These are phyloP conservation scores for Bradypodion pumilum DNA, from an alignment of 2,797 vertebrate species.

Conservation along the genomic window DNA sequence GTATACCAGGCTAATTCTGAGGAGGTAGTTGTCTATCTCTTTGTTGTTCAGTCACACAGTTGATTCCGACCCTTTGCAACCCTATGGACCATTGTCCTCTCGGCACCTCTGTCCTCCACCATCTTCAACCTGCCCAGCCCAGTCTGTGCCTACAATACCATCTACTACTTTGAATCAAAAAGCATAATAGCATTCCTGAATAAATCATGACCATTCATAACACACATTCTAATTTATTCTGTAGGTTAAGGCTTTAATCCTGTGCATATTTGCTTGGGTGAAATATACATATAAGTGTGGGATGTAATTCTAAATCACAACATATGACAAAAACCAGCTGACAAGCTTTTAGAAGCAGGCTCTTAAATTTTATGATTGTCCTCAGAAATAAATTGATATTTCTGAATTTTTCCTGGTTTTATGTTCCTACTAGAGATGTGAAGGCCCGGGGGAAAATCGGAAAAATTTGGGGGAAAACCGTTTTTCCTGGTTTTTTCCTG, in stretches of 20 bases:
- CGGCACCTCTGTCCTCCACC: too few species aligned
- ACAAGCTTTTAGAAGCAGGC: constrained; percentile 30
- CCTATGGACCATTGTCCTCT: too few species aligned
- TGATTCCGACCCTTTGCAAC: too few species aligned
- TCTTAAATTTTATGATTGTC: constrained; percentile 9
- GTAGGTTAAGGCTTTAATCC: neutral
- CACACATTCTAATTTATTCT: neutral
- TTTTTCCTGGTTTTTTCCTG: too few species aligned
- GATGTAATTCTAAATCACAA: constrained; percentile 1
- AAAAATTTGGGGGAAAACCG: too few species aligned
- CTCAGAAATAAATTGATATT: constrained; percentile 16
- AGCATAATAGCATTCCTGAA: neutral
- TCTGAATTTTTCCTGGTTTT: constrained; percentile 23
- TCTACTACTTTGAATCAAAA: constrained; percentile 14
- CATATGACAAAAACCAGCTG: constrained; percentile 17
- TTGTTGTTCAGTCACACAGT: too few species aligned
- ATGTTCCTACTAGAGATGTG: too few species aligned
- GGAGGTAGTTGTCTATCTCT: neutral
- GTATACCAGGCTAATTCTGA: neutral
- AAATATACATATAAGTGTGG: neutral
- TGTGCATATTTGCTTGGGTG: neutral
- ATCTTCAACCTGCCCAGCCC: too few species aligned
- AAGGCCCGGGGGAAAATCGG: too few species aligned
- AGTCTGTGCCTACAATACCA: too few species aligned
- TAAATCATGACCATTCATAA: neutral